Conservation (phyloP, 2,113 vertebrate genomes). For the Prochilodus magdalenae region DNA sequence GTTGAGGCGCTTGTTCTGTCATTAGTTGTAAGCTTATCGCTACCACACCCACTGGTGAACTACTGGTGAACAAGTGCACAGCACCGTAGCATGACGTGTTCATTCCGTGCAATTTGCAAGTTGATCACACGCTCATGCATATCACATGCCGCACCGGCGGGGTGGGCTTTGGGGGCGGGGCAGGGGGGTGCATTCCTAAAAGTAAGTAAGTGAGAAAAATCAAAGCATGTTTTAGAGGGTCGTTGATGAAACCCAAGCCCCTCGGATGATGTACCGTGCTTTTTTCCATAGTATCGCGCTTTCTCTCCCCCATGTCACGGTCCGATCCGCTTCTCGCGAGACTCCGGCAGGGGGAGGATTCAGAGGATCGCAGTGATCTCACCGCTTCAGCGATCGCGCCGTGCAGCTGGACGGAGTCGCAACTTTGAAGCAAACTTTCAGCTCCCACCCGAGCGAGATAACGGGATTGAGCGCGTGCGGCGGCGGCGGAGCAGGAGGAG, state of each 20-base stretch:
- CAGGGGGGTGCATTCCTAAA: no score
- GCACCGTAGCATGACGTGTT: not conserved
- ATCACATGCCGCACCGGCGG: no score
- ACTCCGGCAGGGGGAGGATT: conserved; percentile 23
- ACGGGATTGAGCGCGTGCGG: not conserved
- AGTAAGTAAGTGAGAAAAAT: no score
- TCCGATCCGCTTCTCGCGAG: conserved; percentile 34
- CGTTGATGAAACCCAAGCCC: no score
- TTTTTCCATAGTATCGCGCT: not conserved
- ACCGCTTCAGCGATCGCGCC: conserved; percentile 25
- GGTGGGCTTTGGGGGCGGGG: no score
- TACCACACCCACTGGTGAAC: no score
- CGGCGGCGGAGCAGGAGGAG: not conserved
- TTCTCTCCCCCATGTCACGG: conserved; percentile 1
- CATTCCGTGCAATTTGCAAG: no score
- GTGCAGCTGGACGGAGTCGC: conserved; percentile 24
- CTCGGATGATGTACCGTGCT: not conserved
- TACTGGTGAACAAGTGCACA: no score
- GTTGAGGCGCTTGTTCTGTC: no score
- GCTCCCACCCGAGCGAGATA: not conserved
- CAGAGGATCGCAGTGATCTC: conserved; percentile 34
- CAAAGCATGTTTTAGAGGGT: no score
- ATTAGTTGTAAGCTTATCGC: no score
- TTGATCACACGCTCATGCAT: no score
- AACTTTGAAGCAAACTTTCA: conserved; percentile 44